phyloP scores from a whole-genome alignment of 2,888 invertebrate species.

The Hirtodrosophila duncani region DNA sequence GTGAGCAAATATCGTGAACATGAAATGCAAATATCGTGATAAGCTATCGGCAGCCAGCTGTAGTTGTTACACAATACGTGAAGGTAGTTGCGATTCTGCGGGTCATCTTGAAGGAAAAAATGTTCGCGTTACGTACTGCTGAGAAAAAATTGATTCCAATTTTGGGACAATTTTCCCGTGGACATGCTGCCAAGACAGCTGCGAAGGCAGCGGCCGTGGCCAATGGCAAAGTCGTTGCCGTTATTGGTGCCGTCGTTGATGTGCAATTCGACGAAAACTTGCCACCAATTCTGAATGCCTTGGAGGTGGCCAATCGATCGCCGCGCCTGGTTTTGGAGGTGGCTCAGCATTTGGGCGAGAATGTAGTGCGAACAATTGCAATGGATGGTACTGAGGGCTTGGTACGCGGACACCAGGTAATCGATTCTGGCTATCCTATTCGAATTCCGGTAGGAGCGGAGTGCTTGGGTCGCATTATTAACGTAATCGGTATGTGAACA shows the following conservation, averaged over 20 bases:
- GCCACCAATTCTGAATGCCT: slow-evolving; percentile 94
- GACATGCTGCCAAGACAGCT: slow-evolving; percentile 65
- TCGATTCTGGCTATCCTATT: slow-evolving; percentile 90
- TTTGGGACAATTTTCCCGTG: slow-evolving; percentile 60
- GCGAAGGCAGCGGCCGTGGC: slow-evolving; percentile 50
- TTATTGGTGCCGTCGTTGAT: slow-evolving; percentile 98
- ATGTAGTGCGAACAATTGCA: slow-evolving; percentile 92
- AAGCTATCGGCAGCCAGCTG: no score
- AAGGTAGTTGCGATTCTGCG: no score
- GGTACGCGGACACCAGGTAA: slow-evolving; percentile 88
- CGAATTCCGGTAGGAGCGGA: slow-evolving; percentile 93
- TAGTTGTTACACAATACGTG: no score
- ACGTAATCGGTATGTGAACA: slow-evolving; percentile 86
- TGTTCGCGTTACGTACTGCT: slow-evolving; percentile 63
- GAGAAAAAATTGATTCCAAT: slow-evolving; percentile 59
- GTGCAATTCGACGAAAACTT: slow-evolving; percentile 93
- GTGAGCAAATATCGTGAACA: no score
- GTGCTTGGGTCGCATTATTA: slow-evolving; percentile 94
- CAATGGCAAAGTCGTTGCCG: slow-evolving; percentile 84
- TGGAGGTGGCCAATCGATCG: slow-evolving; percentile 91
- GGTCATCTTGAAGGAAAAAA: no score
- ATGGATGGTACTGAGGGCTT: slow-evolving; percentile 96
- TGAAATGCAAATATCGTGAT: no score
- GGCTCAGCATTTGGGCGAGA: slow-evolving; percentile 94
- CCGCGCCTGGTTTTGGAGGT: slow-evolving; percentile 86